Base-by-base conservation (phyloP, 2,797 vertebrate genomes). In the Halcyon badia region DNA sequence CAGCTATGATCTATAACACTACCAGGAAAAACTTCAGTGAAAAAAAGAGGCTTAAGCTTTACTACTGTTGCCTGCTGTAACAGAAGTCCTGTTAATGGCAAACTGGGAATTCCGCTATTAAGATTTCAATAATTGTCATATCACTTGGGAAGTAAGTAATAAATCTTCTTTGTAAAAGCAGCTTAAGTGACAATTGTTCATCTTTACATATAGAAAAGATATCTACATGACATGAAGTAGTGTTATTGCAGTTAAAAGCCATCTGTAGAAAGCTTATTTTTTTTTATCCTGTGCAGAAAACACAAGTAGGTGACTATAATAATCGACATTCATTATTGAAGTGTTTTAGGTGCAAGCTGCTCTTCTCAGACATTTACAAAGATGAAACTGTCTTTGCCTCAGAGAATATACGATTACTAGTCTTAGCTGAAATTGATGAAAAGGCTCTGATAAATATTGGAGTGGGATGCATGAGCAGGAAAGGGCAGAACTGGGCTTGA, bases 181-280 rank as follows among this genome's bases (percentile, higher is more conserved):
- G 64, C 79, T 94, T 84, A 94, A 64, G 41, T 87, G 65, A 30
- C 65, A 95, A 95, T 92, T 76, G 49, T 42, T 97, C 95, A 88
- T 84, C 69, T 96, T 97, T 89, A 96, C 75, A 37, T 78, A 90
- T 2, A 41, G 52, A 37, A 94, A 91, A 96, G 81, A 81, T 49
- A 82, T 62, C 65, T 71, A 19, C 37, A 28, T n/a, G 61, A 37
- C 22, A 44, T 16, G 49, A 64, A 51, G 6, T 3, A 51, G 10
- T 21, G 37, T 64, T 81, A 60, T 5, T 92, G 56, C 30, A 46
- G n/a, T 39, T 39, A 71, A 71, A 94, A 81, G 4, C 26, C 56
- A 80, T 75, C 41, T 71, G 22, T 33, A 81, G 48, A 57, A 56
- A 85, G 33, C n/a, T 56, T 65, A 14, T 35, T 14, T 33, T 14